Conservation (phyloP, 2,113 vertebrate genomes). For the Lichenostomus cassidix region DNA sequence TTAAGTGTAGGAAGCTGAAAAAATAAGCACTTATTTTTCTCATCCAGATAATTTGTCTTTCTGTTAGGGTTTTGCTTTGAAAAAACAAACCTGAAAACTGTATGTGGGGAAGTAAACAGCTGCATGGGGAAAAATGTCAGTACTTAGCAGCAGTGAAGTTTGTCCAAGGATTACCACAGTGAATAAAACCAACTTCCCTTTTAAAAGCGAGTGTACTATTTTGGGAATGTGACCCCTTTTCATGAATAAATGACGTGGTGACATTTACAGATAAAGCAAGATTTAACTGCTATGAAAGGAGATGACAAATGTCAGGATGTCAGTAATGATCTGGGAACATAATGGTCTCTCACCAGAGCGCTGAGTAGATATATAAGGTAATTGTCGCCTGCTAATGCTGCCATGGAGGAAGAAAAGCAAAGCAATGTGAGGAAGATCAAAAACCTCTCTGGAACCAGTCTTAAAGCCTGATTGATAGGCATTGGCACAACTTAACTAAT, state of each 20-base stretch:
- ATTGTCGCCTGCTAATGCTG: slow-evolving; percentile 63
- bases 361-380: slow-evolving; percentile 75
- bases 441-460: slow-evolving; percentile 7
- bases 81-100: slow-evolving; percentile 24
- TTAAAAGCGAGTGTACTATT: slow-evolving; percentile 74
- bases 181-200: slow-evolving; percentile 71
- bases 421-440: slow-evolving; percentile 4
- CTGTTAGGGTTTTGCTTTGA: slow-evolving; percentile 59
- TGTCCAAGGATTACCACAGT: slow-evolving; percentile 77
- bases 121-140: slow-evolving; percentile 54
- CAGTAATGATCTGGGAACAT: slow-evolving; percentile 84
- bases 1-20: slow-evolving; percentile 49
- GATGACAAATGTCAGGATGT: slow-evolving; percentile 87
- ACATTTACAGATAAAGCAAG: slow-evolving; percentile 87
- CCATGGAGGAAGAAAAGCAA: slow-evolving; percentile 59
- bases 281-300: slow-evolving; percentile 83
- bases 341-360: slow-evolving; percentile 78
- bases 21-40: slow-evolving; percentile 23
- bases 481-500: slow-evolving; percentile 25
- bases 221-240: slow-evolving; percentile 81
- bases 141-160: slow-evolving; percentile 75
- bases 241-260: slow-evolving; percentile 85
- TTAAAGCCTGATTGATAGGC: slow-evolving; percentile 19
- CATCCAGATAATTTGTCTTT: slow-evolving; percentile 33
- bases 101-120: slow-evolving; percentile 65